Evolutionary conservation across 2,797 vertebrate genomes (phyloP).

Genomic region (Numenius phaeopus): DNA sequence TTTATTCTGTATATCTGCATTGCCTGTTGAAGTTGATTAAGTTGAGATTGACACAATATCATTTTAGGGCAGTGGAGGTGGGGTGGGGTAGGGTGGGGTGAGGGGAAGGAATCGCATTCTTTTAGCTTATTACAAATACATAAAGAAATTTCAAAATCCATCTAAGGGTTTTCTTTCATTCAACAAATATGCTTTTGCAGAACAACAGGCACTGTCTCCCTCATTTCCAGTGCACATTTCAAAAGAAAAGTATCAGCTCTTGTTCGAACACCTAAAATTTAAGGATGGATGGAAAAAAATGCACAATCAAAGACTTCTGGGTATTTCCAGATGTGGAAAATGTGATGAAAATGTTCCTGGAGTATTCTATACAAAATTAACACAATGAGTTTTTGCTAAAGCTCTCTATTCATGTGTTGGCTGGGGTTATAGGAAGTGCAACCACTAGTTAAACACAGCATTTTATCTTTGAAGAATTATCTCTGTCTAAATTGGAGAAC

Average conservation of each 20-base stretch:
- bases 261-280: not conserved
- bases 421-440: conserved; percentile 35
- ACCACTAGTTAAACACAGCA: conserved; percentile 6
- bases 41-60: not conserved
- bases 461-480: conserved; percentile 42
- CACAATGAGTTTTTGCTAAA: not conserved
- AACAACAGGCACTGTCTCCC: not conserved
- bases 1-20: not conserved
- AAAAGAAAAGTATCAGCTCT: not conserved
- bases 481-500: not conserved
- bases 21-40: not conserved
- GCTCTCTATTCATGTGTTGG: not conserved
- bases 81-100: not conserved
- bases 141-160: not conserved
- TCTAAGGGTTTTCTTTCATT: not conserved
- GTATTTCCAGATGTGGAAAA: not conserved
- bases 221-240: not conserved
- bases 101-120: not conserved
- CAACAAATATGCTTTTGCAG: not conserved
- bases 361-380: not conserved
- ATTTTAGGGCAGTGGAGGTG: not conserved
- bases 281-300: not conserved
- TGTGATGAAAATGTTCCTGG: not conserved
- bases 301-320: not conserved
- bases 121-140: not conserved